Evolutionary conservation across 2,888 invertebrate species (phyloP), one percentile per base, ranked within the genome.

Genomic region (Elgonia sp.): DNA sequence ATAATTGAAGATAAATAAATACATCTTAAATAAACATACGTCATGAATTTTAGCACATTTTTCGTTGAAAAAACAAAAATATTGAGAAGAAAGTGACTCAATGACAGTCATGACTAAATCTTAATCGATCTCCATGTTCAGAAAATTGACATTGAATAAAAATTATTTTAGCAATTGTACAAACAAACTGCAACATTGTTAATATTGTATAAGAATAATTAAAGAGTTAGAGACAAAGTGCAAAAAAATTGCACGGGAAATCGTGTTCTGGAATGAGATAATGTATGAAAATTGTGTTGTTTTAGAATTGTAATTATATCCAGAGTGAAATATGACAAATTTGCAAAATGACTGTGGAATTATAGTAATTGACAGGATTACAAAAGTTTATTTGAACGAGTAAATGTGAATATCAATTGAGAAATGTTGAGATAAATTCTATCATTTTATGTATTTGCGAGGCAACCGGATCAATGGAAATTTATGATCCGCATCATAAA

Each of bases 181-280:
- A 70, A 70, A 70, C 53, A 70, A 69, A 42, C 14, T 14, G 39
- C 20, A 5, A 65, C 9, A 18, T 9, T 21, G 3, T 46, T 16
- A 37, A 53, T 29, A 18, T 70, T 70, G 53, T 70, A 53, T 53
- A 53, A 70, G 70, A 53, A 70, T 53, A 70, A 70, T 70, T 70
- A 70, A 37, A 53, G 29, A 70, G 9, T 70, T 20, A 69, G 18
- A 53, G n/a, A 53, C 63, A 63, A 63, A 63, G 63, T 63, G n/a
- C n/a, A 39, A 9, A 9, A 20, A 67, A 9, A 21, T 37, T 70
- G 14, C 50, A 14, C 50, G 12, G 50, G 18, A 69, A 67, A 67
- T 42, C 21, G 69, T 69, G 39, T 29, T 50, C 50, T 69, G 8
- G 20, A 50, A 69, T 20, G 65, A 69, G 50, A 50, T 69, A 69